phyloP scores from a whole-genome alignment of 2,888 invertebrate genomes.

The Acleris laterana region DNA sequence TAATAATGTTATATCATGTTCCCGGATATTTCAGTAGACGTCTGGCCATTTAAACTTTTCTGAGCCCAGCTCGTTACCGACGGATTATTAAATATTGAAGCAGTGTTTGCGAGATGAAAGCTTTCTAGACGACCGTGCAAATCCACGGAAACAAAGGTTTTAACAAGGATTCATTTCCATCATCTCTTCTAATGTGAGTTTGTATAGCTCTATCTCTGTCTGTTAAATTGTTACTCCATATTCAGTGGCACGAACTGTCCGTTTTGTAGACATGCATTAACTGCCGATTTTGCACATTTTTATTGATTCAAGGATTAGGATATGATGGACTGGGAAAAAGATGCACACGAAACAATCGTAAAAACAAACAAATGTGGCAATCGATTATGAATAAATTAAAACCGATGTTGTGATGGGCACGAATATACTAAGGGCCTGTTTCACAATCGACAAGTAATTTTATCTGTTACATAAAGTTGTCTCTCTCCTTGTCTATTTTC shows the following conservation, averaged over 20 bases:
- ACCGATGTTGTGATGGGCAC: too few relatives aligned
- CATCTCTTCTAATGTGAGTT: slow-evolving; percentile 29
- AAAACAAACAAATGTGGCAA: too few relatives aligned
- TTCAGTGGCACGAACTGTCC: slow-evolving; percentile 39
- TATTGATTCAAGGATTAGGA: slow-evolving; percentile 36
- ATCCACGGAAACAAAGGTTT: slow-evolving; percentile 35
- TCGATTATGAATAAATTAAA: too few relatives aligned
- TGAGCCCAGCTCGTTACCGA: slow-evolving; percentile 76
- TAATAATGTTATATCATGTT: slow-evolving; percentile 17
- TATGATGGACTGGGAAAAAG: slow-evolving; percentile 29
- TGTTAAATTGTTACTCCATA: slow-evolving; percentile 35
- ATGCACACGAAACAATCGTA: slow-evolving; percentile 3
- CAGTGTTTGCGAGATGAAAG: slow-evolving; percentile 74
- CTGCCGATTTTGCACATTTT: slow-evolving; percentile 34
- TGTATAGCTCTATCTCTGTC: not conserved
- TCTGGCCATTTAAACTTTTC: slow-evolving; percentile 81
- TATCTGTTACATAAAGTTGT: too few relatives aligned
- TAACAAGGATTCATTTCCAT: slow-evolving; percentile 38
- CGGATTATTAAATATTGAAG: slow-evolving; percentile 84
- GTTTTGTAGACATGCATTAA: slow-evolving; percentile 33
- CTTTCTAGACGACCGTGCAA: slow-evolving; percentile 62
- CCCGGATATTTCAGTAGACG: slow-evolving; percentile 41
- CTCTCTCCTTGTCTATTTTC: too few relatives aligned
- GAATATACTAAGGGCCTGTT: too few relatives aligned
- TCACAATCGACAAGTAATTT: too few relatives aligned